These are phyloP conservation scores for Epirrita christyi DNA, from an alignment of 2,888 invertebrate species.

Conservation along the genomic window DNA sequence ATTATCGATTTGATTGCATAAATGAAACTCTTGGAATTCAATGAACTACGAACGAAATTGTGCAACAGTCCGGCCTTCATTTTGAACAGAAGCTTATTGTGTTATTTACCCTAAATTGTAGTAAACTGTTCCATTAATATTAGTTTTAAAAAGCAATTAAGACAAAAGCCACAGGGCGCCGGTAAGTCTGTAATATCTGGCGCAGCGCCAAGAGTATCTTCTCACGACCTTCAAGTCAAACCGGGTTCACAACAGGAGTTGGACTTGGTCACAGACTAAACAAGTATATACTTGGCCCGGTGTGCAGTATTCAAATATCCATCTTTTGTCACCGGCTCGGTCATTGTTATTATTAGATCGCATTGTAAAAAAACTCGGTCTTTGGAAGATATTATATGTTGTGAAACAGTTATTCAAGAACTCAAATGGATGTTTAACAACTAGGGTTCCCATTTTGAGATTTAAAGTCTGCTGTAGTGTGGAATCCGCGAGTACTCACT, in stretches of 20 bases:
- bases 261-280: constrained; percentile 7
- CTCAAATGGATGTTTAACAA: too few relatives aligned
- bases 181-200: constrained; percentile 41
- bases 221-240: constrained; percentile 37
- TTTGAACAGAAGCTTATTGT: background rate
- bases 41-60: background rate
- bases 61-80: background rate
- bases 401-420: too few relatives aligned
- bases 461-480: too few relatives aligned
- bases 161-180: constrained; percentile 48
- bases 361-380: constrained; percentile 6
- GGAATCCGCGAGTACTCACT: too few relatives aligned
- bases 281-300: constrained; percentile 6
- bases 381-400: constrained; percentile 9
- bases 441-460: too few relatives aligned
- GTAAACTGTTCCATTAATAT: constrained; percentile 12
- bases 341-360: constrained; percentile 8
- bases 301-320: constrained; percentile 16
- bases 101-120: background rate
- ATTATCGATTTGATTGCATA: background rate
- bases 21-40: background rate
- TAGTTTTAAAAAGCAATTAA: constrained; percentile 35
- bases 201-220: constrained; percentile 31
- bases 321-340: constrained; percentile 10
- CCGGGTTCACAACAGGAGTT: constrained; percentile 33